Percentiles rank a stretch among this genome's conserved stretches.
Conservation (phyloP, 2,888 invertebrate species). For the Monoplex corrugatus region DNA sequence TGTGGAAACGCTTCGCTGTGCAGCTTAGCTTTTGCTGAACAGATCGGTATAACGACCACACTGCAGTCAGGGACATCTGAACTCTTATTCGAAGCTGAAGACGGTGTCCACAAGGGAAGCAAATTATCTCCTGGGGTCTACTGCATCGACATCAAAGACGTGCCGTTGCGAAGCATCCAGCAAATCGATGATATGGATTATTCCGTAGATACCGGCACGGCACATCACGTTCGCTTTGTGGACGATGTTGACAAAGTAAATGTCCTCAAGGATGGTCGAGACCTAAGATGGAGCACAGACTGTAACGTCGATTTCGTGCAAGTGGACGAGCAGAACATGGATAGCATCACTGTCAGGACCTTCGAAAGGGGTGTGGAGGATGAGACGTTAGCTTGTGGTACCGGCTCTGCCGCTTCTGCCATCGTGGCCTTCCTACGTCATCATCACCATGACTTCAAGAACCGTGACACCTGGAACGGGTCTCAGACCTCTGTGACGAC, state of each 20-base stretch:
- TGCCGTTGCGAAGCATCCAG: conserved; percentile 33
- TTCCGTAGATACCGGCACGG: conserved; percentile 65
- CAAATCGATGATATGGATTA: conserved; percentile 51
- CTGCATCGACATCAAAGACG: conserved; percentile 48
- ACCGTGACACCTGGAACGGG: not conserved
- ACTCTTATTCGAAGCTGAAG: conserved; percentile 55
- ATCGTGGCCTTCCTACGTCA: conserved; percentile 53
- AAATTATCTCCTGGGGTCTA: not conserved
- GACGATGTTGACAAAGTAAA: conserved; percentile 49
- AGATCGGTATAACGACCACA: conserved; percentile 44
- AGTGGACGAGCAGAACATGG: not conserved
- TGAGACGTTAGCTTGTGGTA: conserved; percentile 69
- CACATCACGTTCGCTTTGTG: conserved; percentile 64
- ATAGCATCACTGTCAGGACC: conserved; percentile 55
- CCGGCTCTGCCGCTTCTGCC: conserved; percentile 64
- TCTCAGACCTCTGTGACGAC: not conserved
- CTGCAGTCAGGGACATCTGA: not conserved
- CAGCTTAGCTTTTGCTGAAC: conserved; percentile 59
- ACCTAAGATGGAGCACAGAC: conserved; percentile 53
- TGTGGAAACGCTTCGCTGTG: conserved; percentile 69
- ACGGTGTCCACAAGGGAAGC: conserved; percentile 54
- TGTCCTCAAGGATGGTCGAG: conserved; percentile 56
- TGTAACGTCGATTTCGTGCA: conserved; percentile 65
- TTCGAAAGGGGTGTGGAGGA: conserved; percentile 67
- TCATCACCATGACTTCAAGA: not conserved